These are phyloP conservation scores for Gonatopus flavifemur DNA, from an alignment of 1,140 invertebrate species.

Conservation along the genomic window DNA sequence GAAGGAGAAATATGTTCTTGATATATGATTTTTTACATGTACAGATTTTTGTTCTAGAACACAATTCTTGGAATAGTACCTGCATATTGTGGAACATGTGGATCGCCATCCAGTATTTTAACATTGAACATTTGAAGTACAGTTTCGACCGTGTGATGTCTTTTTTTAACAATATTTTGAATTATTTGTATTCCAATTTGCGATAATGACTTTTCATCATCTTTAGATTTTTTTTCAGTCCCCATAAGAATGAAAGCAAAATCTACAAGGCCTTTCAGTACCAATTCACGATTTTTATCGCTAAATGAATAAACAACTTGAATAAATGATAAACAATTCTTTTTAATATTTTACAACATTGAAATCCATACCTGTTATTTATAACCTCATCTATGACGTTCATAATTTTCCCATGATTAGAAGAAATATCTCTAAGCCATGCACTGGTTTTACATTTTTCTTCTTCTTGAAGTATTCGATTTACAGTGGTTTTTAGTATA, in stretches of 20 bases:
- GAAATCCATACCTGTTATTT: conserved; percentile 53
- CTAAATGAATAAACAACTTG: conserved; percentile 35
- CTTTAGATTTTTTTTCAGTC: conserved; percentile 38
- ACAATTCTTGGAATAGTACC: conserved; percentile 37
- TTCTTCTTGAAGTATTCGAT: conserved; percentile 54
- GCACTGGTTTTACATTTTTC: conserved; percentile 52
- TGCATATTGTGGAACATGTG: conserved; percentile 54
- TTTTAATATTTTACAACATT: conserved; percentile 6
- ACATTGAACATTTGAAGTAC: conserved; percentile 55
- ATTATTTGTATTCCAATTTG: conserved; percentile 57
- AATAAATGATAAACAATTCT: conserved; percentile 1
- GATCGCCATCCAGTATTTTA: conserved; percentile 52
- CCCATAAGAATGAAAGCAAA: conserved; percentile 59
- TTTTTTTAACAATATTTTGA: conserved; percentile 57
- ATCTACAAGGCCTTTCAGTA: conserved; percentile 59
- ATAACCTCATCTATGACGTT: conserved; percentile 55
- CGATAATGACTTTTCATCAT: conserved; percentile 40
- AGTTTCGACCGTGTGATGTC: conserved; percentile 48
- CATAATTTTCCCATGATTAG: conserved; percentile 45
- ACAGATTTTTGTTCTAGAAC: background rate
- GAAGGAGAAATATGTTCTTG: conserved; percentile 27
- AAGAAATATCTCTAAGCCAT: conserved; percentile 59
- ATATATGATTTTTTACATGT: background rate
- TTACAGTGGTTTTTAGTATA: conserved; percentile 55
- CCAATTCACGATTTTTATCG: conserved; percentile 57